Conservation (phyloP, 2,797 vertebrate genomes). For the Diceros bicornis region DNA sequence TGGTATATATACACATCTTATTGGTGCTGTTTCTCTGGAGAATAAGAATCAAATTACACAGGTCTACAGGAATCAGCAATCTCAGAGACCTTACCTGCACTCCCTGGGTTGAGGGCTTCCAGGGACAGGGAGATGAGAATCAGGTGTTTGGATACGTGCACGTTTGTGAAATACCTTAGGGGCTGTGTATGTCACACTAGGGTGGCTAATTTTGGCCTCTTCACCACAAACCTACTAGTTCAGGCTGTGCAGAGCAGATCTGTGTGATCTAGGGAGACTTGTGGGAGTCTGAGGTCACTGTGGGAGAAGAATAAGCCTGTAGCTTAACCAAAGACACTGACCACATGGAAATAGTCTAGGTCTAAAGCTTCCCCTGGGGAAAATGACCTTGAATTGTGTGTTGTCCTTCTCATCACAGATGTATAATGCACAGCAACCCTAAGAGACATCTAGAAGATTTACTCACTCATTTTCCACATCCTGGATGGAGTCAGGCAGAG, state of each 20-base stretch:
- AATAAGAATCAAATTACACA: too few relatives aligned
- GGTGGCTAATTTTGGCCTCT: background rate
- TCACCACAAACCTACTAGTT: background rate
- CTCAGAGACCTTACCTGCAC: background rate
- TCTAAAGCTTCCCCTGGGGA: background rate
- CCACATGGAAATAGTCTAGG: background rate
- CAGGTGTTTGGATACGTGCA: background rate
- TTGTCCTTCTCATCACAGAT: background rate
- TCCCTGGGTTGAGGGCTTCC: too few relatives aligned
- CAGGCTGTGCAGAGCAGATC: background rate
- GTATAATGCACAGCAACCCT: background rate
- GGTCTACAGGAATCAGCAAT: background rate
- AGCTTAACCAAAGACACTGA: background rate
- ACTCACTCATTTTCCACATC: slow-evolving; percentile 89
- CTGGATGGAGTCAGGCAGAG: slow-evolving; percentile 91
- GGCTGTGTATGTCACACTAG: background rate
- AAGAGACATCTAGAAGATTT: background rate
- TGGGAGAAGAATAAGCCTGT: too few relatives aligned
- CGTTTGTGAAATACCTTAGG: background rate
- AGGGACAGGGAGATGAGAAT: background rate
- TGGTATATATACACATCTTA: too few relatives aligned
- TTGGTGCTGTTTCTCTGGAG: too few relatives aligned
- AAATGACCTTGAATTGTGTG: background rate
- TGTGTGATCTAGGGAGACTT: background rate
- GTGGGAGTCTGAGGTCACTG: background rate